These are phyloP conservation scores for Elanus axillaris DNA, from an alignment of 2,113 vertebrate genomes.

Conservation along the genomic window DNA sequence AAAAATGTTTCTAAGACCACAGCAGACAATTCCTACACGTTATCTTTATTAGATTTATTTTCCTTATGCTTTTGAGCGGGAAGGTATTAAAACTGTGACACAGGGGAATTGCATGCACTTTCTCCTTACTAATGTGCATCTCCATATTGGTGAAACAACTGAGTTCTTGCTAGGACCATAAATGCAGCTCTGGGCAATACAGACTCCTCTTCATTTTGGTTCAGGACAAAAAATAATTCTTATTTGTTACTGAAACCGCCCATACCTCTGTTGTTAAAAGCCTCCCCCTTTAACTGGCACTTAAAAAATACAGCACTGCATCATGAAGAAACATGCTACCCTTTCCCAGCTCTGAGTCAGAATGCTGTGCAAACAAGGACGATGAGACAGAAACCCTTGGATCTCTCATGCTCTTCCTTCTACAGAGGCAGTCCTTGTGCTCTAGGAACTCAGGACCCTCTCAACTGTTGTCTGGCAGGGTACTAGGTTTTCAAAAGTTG, in stretches of 20 bases:
- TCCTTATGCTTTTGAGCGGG: background rate
- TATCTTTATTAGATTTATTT: background rate
- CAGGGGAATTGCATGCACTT: background rate
- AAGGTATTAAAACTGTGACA: background rate
- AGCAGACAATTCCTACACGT: background rate
- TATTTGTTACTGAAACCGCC: background rate
- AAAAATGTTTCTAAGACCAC: background rate
- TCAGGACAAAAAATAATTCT: background rate
- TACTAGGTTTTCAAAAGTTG: background rate
- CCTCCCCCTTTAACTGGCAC: background rate
- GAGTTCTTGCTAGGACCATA: background rate
- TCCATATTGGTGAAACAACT: background rate
- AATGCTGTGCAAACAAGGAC: background rate
- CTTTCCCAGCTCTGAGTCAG: background rate
- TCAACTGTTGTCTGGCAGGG: background rate
- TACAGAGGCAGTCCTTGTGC: background rate
- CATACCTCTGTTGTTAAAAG: background rate
- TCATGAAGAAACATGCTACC: background rate
- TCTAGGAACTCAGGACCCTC: background rate
- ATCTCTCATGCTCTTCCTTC: background rate
- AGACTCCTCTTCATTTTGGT: background rate
- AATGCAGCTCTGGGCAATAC: background rate
- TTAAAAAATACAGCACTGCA: background rate
- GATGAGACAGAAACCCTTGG: too few relatives aligned
- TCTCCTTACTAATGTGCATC: background rate